A percentile compares a stretch with the other conserved stretches of the same genome.
phyloP scores from a whole-genome alignment of 2,888 invertebrate species.

The Crocallis elinguaria region DNA sequence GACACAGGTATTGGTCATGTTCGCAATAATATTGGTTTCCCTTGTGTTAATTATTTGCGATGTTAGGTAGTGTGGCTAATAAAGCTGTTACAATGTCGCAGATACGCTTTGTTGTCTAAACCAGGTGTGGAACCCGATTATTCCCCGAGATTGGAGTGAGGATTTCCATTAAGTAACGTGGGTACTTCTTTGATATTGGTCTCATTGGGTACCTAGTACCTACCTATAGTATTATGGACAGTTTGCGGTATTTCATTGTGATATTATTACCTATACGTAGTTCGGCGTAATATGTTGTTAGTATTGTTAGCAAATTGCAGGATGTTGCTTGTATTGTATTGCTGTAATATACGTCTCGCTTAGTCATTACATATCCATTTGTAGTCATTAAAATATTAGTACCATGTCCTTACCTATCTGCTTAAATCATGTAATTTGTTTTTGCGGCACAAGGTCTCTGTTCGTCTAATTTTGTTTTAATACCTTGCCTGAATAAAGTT shows the following conservation, averaged over 20 bases:
- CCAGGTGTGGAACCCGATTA: slow-evolving; percentile 65
- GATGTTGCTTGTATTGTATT: slow-evolving; percentile 16
- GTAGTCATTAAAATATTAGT: slow-evolving; percentile 2
- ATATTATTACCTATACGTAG: slow-evolving; percentile 6
- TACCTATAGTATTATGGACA: neutral
- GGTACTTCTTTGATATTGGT: slow-evolving; percentile 7
- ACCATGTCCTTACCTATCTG: no score
- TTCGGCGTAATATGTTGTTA: slow-evolving; percentile 13
- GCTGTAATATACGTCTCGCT: slow-evolving; percentile 2
- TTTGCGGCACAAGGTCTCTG: neutral
- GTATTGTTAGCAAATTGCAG: slow-evolving; percentile 24
- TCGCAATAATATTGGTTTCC: slow-evolving; percentile 60
- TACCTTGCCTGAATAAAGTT: no score
- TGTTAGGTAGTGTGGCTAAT: slow-evolving; percentile 61
- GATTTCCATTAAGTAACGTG: slow-evolving; percentile 39
- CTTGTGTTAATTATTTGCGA: slow-evolving; percentile 66
- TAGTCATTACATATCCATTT: slow-evolving; percentile 9
- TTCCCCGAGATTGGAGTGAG: slow-evolving; percentile 60
- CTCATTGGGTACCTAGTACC: neutral
- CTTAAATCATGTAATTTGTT: no score
- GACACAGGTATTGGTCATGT: slow-evolving; percentile 51
- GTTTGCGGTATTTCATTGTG: neutral
- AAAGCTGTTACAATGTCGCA: slow-evolving; percentile 62
- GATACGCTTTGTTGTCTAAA: slow-evolving; percentile 58
- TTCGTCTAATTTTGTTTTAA: no score